Evolutionary conservation across 1,140 invertebrate species (phyloP), one percentile per base, ranked within the genome.

Genomic region (Zaprionus taronus): DNA sequence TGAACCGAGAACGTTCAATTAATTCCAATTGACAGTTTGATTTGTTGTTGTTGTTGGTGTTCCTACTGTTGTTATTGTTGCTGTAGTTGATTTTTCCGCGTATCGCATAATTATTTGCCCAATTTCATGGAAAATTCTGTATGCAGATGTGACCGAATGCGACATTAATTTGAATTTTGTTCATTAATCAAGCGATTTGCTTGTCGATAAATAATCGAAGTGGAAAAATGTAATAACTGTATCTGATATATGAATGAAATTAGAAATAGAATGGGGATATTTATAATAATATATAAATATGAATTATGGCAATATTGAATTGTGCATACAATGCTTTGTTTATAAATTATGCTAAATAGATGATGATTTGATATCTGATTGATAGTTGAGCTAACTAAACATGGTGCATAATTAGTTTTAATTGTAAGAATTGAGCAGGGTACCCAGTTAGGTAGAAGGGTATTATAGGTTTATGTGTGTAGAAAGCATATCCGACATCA

Each of bases 111-210:
- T 15, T 22, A 62, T 62, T 62, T 49, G 38, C 31, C 28, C 12
- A 36, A 51, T 51, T 55, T 34, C 22, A 31, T 49, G 17, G 11
- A 63, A 51, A 63, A 7, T 61, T 7, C 22, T 17, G 24, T 9
- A 63, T 31, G 5, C n/a, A 31, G 47, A 34, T 41, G n/a, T 5
- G 22, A 56, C 55, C 26, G 1, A 36, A 41, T 26, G 38, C 12
- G 34, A 55, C 22, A 65, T n/a, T 55, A 1, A 63, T 53, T 64
- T 64, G 44, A 31, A 55, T 53, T 31, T 55, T 61, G 31, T 11
- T 15, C 47, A 65, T 80, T 80, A 80, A 80, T 80, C 77, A 76
- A 51, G 75, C 60, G 57, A 51, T 71, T 80, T 53, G 38, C 44
- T 17, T 36, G 7, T 24, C 49, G 56, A 14, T 47, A n/a, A 49